Evolutionary conservation across 2,113 vertebrate species (phyloP).

Genomic region (Zosterops pallidus): DNA sequence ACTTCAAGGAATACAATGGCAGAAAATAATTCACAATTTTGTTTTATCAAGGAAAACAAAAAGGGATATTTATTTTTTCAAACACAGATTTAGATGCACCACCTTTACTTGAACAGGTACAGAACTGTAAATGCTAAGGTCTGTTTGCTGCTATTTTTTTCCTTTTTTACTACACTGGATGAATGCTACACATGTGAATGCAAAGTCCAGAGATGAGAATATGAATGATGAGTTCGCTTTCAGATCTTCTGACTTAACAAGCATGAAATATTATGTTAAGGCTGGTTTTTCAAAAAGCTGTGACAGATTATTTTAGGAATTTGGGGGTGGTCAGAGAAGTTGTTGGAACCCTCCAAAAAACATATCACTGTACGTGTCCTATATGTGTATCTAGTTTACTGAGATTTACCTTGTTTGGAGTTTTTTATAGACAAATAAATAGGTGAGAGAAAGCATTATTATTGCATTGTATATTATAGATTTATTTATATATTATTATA

Average conservation of each 20-base stretch:
- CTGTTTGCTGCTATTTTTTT: neutral
- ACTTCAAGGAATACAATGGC: constrained; percentile 18
- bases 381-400: neutral
- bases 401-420: neutral
- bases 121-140: constrained; percentile 12
- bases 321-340: neutral
- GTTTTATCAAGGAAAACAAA: constrained; percentile 58
- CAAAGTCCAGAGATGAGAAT: neutral
- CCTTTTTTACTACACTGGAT: neutral
- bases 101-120: constrained; percentile 25
- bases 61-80: constrained; percentile 58
- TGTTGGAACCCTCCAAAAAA: neutral
- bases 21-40: constrained; percentile 70
- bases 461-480: neutral
- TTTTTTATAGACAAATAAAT: neutral
- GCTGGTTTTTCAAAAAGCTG: neutral
- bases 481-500: neutral
- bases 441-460: neutral
- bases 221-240: neutral
- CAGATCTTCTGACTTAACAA: neutral
- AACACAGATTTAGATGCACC: constrained; percentile 48
- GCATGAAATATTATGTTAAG: neutral
- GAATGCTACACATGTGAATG: neutral
- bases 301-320: neutral
- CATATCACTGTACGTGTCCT: neutral